These are phyloP conservation scores for Kuschelorhynchus macadamiae DNA, from an alignment of 2,888 invertebrate genomes.

Conservation along the genomic window DNA sequence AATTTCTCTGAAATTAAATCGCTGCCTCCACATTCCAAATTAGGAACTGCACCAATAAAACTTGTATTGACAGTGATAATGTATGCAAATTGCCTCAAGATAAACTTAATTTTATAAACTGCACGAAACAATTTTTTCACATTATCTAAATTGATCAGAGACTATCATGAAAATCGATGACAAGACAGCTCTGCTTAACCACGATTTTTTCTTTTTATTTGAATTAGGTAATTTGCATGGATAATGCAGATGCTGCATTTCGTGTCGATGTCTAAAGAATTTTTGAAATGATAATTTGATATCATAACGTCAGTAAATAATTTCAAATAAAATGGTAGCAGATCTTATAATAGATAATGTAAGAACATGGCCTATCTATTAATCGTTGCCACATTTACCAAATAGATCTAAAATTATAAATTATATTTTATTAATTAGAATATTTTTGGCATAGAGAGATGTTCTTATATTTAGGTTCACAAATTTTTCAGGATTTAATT, in stretches of 20 bases:
- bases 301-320: too few species aligned
- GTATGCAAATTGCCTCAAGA: slow-evolving; percentile 39
- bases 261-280: not conserved
- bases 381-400: too few species aligned
- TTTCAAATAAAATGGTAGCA: too few species aligned
- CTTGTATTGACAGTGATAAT: slow-evolving; percentile 39
- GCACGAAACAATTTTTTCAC: slow-evolving; percentile 25
- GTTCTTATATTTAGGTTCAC: too few species aligned
- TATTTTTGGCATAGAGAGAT: too few species aligned
- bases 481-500: too few species aligned
- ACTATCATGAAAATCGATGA: slow-evolving; percentile 32
- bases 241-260: slow-evolving; percentile 16
- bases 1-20: slow-evolving; percentile 26
- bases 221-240: slow-evolving; percentile 34
- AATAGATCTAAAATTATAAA: too few species aligned
- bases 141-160: slow-evolving; percentile 40
- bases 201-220: slow-evolving; percentile 22
- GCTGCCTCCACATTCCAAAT: slow-evolving; percentile 36
- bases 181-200: slow-evolving; percentile 13
- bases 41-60: slow-evolving; percentile 27
- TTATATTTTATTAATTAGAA: too few species aligned
- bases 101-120: slow-evolving; percentile 38
- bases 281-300: slow-evolving; percentile 3
- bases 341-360: too few species aligned
- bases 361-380: too few species aligned